These are phyloP conservation scores for Acrossocheilus fasciatus DNA, from an alignment of 2,797 vertebrate species.

Conservation along the genomic window DNA sequence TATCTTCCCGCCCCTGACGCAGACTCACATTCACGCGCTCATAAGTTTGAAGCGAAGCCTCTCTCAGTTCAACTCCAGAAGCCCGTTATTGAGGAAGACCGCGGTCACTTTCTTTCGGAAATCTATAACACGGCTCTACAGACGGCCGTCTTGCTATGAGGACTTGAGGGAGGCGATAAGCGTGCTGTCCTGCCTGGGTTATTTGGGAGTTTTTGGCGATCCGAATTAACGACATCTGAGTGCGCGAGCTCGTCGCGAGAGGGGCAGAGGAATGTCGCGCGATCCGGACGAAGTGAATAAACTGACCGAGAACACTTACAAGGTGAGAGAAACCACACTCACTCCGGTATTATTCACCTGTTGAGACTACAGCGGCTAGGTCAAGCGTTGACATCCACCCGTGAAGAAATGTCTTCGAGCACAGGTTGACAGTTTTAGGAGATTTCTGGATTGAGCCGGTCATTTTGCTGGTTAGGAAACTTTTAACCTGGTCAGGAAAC, in stretches of 20 bases:
- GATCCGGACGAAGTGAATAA: slow-evolving; percentile 90
- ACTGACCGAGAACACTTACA: slow-evolving; percentile 94
- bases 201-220: slow-evolving; percentile 23
- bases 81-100: background rate
- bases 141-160: slow-evolving; percentile 34
- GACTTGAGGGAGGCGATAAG: slow-evolving; percentile 34
- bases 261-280: slow-evolving; percentile 84
- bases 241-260: background rate
- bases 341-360: background rate
- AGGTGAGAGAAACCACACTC: slow-evolving; percentile 73
- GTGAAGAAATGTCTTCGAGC: background rate
- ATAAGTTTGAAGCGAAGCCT: slow-evolving; percentile 78
- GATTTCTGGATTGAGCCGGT: background rate
- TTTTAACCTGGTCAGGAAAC: background rate
- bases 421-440: background rate
- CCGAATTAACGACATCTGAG: background rate
- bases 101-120: background rate
- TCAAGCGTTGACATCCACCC: background rate
- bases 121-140: background rate
- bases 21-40: slow-evolving; percentile 61
- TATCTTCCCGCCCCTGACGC: slow-evolving; percentile 70
- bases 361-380: background rate
- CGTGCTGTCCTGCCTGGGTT: background rate
- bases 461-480: background rate
- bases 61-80: slow-evolving; percentile 27